A percentile compares a stretch with the other conserved stretches of the same genome.
Conservation (phyloP, 35 echinoderm and acorn worm genomes). For the Lytechinus pictus region DNA sequence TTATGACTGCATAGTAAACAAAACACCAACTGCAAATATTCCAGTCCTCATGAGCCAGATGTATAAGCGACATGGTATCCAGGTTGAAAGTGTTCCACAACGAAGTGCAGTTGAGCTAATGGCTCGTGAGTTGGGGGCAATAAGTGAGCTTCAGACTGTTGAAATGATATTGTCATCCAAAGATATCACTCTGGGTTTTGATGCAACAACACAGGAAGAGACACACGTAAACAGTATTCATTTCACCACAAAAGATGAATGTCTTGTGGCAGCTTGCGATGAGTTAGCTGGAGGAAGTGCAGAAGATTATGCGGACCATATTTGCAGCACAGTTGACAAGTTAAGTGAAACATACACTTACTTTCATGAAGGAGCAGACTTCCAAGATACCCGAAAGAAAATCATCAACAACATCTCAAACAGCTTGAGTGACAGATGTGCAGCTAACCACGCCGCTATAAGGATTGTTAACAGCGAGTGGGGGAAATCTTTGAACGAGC, state of each 20-base stretch:
- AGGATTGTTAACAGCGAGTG: conserved; percentile 40
- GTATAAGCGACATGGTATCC: conserved; percentile 47
- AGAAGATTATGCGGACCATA: conserved; percentile 50
- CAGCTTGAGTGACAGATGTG: conserved; percentile 55
- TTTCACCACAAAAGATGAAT: conserved; percentile 56
- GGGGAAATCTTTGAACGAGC: conserved; percentile 56
- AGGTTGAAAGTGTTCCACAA: conserved; percentile 57
- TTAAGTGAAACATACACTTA: conserved; percentile 44
- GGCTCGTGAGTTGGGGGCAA: conserved; percentile 67
- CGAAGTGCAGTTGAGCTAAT: conserved; percentile 67
- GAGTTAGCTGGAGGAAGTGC: conserved; percentile 44
- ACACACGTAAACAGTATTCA: too few species aligned
- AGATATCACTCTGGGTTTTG: too few species aligned
- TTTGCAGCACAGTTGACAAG: conserved; percentile 49
- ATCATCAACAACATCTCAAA: conserved; percentile 58
- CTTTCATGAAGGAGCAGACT: conserved; percentile 42
- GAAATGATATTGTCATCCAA: conserved; percentile 47
- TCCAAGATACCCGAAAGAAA: conserved; percentile 40
- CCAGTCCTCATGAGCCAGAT: conserved; percentile 27
- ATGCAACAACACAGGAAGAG: too few species aligned
- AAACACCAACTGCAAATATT: too few species aligned
- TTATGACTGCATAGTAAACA: too few species aligned
- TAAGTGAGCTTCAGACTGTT: conserved; percentile 58
- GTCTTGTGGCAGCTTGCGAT: conserved; percentile 41
- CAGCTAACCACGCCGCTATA: conserved; percentile 58